Conservation (phyloP, 2,113 vertebrate genomes). For the Pachycephala philippinensis region DNA sequence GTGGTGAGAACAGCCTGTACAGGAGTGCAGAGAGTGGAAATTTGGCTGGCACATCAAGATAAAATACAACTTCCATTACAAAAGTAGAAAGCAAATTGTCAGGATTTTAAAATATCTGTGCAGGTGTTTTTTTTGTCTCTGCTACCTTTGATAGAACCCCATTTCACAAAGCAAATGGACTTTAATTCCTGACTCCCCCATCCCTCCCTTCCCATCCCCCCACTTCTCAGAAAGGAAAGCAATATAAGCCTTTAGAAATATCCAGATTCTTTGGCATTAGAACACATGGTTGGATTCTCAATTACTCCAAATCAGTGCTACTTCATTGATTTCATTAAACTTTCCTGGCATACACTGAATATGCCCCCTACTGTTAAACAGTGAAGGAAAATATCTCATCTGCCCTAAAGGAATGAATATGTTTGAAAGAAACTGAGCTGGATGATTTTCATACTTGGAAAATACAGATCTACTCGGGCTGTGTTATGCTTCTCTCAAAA, state of each 20-base stretch:
- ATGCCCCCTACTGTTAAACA: slow-evolving; percentile 46
- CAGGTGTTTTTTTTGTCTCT: not conserved
- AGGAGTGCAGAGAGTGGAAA: not conserved
- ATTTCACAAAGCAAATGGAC: not conserved
- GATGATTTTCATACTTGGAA: slow-evolving; percentile 33
- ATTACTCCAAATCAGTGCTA: slow-evolving; percentile 60
- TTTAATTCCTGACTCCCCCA: not conserved
- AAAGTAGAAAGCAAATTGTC: not conserved
- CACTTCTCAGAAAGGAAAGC: not conserved
- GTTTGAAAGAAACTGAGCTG: slow-evolving; percentile 14
- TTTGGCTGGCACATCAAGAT: not conserved
- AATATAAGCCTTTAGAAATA: slow-evolving; percentile 9
- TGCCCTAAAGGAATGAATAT: not conserved
- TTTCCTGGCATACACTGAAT: slow-evolving; percentile 51
- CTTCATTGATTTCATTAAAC: slow-evolving; percentile 54
- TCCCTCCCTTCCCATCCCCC: rapidly evolving
- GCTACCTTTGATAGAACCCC: not conserved
- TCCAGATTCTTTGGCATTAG: slow-evolving; percentile 27
- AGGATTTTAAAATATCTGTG: not conserved
- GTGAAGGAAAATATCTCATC: slow-evolving; percentile 12
- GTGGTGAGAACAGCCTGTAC: not conserved
- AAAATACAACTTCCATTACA: not conserved
- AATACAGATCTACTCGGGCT: not conserved
- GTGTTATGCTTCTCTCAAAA: not conserved
- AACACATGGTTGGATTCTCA: slow-evolving; percentile 49